A percentile compares a stretch with the other conserved stretches of the same genome.
Evolutionary conservation across 2,797 vertebrate species (phyloP).

Genomic region (Falco peregrinus): DNA sequence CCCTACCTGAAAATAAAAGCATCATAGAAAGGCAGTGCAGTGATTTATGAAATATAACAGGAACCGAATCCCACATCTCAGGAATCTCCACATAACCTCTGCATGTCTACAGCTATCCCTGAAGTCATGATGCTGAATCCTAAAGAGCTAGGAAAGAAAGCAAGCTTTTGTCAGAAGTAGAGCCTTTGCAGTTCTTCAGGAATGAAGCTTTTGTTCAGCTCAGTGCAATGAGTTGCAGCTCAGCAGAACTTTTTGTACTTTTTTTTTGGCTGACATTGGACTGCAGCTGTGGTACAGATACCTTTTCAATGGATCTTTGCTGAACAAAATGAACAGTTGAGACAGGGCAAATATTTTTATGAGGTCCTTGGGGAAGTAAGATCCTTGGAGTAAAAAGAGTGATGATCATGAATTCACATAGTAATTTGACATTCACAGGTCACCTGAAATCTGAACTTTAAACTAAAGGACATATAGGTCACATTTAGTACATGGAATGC

Average conservation of each 20-base stretch:
- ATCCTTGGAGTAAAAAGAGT: constrained; percentile 28
- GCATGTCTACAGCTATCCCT: constrained; percentile 24
- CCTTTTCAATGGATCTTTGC: constrained; percentile 45
- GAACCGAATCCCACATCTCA: constrained; percentile 22
- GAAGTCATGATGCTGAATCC: constrained; percentile 62
- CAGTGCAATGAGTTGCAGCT: constrained; percentile 56
- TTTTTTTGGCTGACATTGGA: constrained; percentile 64
- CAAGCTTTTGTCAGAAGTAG: constrained; percentile 60
- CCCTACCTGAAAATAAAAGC: background rate
- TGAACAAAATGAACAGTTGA: constrained; percentile 45
- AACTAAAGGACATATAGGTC: background rate
- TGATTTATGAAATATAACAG: constrained; percentile 19
- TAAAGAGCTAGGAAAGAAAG: constrained; percentile 63
- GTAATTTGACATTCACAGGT: constrained; percentile 40
- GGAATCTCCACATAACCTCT: constrained; percentile 53
- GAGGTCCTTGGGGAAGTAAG: background rate
- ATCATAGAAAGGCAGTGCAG: background rate
- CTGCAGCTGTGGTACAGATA: constrained; percentile 60
- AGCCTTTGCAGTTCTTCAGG: constrained; percentile 59
- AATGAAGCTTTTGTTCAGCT: constrained; percentile 63
- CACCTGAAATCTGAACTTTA: constrained; percentile 34
- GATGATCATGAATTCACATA: constrained; percentile 27
- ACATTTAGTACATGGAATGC: background rate
- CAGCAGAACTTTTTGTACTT: constrained; percentile 64
- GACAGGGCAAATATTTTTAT: constrained; percentile 58